Evolutionary conservation across 2,888 invertebrate species (phyloP).

Genomic region (Apotomis turbidana): DNA sequence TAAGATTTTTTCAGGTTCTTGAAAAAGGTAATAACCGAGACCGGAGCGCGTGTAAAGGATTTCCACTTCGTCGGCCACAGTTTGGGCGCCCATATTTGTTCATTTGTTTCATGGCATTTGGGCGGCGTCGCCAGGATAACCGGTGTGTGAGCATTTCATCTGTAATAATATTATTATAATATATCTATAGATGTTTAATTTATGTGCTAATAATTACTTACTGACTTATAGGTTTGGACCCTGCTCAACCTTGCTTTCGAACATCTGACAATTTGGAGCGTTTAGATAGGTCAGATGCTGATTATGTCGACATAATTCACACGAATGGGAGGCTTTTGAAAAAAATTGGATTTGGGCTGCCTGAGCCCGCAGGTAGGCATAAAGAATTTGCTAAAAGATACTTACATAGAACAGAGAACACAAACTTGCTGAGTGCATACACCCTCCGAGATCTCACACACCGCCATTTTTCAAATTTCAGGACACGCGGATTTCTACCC

Average conservation of each 20-base stretch:
- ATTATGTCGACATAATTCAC: slow-evolving; percentile 86
- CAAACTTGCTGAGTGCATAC: too few relatives aligned
- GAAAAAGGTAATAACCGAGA: slow-evolving; percentile 69
- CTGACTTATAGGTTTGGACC: slow-evolving; percentile 80
- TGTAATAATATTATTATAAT: too few relatives aligned
- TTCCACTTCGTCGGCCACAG: slow-evolving; percentile 86
- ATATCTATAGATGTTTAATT: too few relatives aligned
- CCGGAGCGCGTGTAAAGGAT: slow-evolving; percentile 64
- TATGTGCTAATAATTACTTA: not conserved
- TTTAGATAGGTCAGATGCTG: slow-evolving; percentile 82
- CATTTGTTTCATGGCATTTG: slow-evolving; percentile 79
- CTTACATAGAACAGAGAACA: not conserved
- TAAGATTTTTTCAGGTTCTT: slow-evolving; percentile 68
- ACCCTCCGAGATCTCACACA: not conserved
- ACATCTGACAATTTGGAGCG: slow-evolving; percentile 71
- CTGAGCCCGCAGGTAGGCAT: slow-evolving; percentile 78
- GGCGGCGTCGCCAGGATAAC: slow-evolving; percentile 79
- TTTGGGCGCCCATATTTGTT: slow-evolving; percentile 85
- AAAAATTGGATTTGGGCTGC: slow-evolving; percentile 84
- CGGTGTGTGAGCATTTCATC: slow-evolving; percentile 58
- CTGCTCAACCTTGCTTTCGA: slow-evolving; percentile 86
- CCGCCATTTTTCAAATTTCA: slow-evolving; percentile 53
- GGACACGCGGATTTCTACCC: slow-evolving; percentile 87
- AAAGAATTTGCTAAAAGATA: not conserved
- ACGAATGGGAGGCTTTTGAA: slow-evolving; percentile 83